Conservation (phyloP, 2,113 vertebrate genomes). For the Pogonocichla stellata region DNA sequence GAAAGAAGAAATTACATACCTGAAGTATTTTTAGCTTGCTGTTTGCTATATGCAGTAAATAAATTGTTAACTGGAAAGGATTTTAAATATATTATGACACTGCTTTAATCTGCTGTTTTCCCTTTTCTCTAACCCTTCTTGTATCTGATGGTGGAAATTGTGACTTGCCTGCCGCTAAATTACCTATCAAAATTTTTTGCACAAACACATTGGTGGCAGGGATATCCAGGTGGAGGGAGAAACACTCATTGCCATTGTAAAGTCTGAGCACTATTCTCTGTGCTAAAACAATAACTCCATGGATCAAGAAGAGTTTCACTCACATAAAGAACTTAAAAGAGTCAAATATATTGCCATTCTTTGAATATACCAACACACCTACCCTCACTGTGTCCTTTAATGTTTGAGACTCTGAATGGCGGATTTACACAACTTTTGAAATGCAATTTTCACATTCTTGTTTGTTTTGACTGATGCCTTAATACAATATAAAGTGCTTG, state of each 20-base stretch:
- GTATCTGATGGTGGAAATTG: background rate
- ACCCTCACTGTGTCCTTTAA: background rate
- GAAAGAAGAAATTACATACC: background rate
- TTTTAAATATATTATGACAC: background rate
- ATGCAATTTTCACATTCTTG: conserved; percentile 19
- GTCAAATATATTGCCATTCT: background rate
- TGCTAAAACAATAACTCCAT: background rate
- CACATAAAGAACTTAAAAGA: background rate
- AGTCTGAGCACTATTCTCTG: background rate
- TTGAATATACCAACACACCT: background rate
- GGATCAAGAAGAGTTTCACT: background rate
- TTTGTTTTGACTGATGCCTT: conserved; percentile 46
- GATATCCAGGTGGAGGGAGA: fast-evolving
- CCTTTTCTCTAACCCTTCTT: background rate
- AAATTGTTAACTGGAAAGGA: background rate
- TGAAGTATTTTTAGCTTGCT: background rate
- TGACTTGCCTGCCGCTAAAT: background rate
- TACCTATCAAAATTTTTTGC: background rate
- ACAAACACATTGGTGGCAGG: background rate
- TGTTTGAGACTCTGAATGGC: background rate
- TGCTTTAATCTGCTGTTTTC: background rate
- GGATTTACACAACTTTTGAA: background rate
- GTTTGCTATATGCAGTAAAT: background rate
- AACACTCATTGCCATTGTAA: background rate
- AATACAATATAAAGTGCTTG: background rate